These are phyloP conservation scores for Rhinichthys klamathensis DNA, from an alignment of 2,113 vertebrate genomes.

Conservation along the genomic window DNA sequence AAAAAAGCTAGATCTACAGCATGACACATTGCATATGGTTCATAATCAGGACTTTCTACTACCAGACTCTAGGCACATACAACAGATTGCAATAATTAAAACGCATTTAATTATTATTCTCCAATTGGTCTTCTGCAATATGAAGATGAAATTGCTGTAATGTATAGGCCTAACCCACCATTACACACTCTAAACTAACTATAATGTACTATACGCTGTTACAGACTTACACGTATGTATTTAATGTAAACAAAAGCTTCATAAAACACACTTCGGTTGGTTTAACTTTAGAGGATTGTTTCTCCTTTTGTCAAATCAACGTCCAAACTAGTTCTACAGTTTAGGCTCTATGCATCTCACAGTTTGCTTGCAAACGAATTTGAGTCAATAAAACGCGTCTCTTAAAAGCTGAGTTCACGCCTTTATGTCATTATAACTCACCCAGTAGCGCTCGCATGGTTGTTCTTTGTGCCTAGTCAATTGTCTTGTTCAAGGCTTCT, in stretches of 20 bases:
- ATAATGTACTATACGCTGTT: neutral
- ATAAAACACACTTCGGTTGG: neutral
- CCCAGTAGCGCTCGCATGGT: constrained; percentile 46
- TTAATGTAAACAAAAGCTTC: neutral
- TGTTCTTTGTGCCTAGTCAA: neutral
- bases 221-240: neutral
- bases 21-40: neutral
- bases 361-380: neutral
- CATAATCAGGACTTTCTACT: neutral
- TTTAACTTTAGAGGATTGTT: neutral
- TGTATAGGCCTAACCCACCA: neutral
- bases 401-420: neutral
- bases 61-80: neutral
- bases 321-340: neutral
- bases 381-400: neutral
- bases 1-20: neutral
- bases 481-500: neutral
- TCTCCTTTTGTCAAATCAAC: neutral
- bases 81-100: neutral
- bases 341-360: neutral
- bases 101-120: neutral
- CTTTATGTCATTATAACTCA: constrained; percentile 28
- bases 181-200: neutral
- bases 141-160: neutral
- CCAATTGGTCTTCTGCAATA: neutral